These are phyloP conservation scores for Scaptodrosophila latifasciaeformis DNA, from an alignment of 2,888 invertebrate species.

Conservation along the genomic window DNA sequence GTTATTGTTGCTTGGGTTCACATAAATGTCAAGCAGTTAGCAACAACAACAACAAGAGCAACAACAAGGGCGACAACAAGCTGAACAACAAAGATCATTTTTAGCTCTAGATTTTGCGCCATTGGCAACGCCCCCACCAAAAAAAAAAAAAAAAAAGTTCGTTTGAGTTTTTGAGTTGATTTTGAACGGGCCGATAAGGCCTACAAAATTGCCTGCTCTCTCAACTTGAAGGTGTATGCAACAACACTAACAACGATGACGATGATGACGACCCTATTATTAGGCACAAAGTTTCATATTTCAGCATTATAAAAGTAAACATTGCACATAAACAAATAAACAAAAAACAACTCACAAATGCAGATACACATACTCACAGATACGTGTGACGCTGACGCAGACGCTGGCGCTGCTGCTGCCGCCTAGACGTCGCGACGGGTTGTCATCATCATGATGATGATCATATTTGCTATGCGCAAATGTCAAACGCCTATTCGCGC, in stretches of 20 bases:
- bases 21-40: conserved; percentile 64
- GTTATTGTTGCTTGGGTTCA: conserved; percentile 66
- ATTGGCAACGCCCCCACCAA: conserved; percentile 55
- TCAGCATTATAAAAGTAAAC: conserved; percentile 46
- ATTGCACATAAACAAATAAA: conserved; percentile 8
- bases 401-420: background rate
- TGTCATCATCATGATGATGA: conserved; percentile 11
- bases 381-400: too few relatives aligned
- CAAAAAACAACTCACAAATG: conserved; percentile 19
- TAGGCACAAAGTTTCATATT: conserved; percentile 61
- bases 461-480: conserved; percentile 26
- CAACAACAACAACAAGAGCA: conserved; percentile 34
- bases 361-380: background rate
- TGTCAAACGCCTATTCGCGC: conserved; percentile 44
- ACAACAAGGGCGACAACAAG: conserved; percentile 40
- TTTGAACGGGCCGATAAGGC: too few relatives aligned
- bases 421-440: conserved; percentile 16
- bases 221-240: conserved; percentile 39
- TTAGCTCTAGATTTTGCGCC: conserved; percentile 56
- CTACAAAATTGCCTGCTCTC: too few relatives aligned
- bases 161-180: too few relatives aligned
- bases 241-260: too few relatives aligned
- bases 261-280: conserved; percentile 69
- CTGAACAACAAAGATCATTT: conserved; percentile 39
- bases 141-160: conserved; percentile 8